Evolutionary conservation across 2,797 vertebrate genomes (phyloP).

Genomic region (Steatocranus sp.): DNA sequence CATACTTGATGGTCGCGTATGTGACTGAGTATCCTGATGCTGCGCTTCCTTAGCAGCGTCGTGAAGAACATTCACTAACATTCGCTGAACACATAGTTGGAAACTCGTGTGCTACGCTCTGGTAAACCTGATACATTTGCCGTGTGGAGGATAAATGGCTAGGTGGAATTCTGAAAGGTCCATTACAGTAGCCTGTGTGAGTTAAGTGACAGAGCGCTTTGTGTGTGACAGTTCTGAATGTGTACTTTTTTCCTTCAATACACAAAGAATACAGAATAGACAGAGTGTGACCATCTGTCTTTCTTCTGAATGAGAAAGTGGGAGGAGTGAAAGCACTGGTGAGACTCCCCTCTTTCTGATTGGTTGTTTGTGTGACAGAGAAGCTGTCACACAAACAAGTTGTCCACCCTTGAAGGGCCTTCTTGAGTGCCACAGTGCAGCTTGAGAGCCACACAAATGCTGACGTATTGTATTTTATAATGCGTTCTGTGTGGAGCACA

Average conservation of each 20-base stretch:
- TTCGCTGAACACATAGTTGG: no score
- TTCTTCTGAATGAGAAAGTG: not conserved
- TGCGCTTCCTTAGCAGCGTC: no score
- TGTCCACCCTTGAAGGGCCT: not conserved
- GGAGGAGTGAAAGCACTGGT: not conserved
- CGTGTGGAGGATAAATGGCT: no score
- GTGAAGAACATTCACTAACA: no score
- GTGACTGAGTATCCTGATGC: not conserved
- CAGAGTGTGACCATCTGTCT: not conserved
- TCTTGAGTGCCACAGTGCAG: not conserved
- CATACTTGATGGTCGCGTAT: accelerated
- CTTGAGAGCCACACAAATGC: not conserved
- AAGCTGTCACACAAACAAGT: not conserved
- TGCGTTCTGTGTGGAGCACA: not conserved
- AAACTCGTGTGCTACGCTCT: no score
- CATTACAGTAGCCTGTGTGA: not conserved
- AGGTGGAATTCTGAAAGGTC: no score
- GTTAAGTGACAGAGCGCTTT: not conserved
- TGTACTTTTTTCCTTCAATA: not conserved
- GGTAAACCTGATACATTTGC: no score
- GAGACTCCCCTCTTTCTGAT: not conserved
- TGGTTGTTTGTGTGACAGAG: not conserved
- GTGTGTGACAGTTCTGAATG: not conserved
- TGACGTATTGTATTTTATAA: not conserved
- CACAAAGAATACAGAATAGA: not conserved